phyloP scores from a whole-genome alignment of 2,797 vertebrate species.

The Pelodytes ibericus region DNA sequence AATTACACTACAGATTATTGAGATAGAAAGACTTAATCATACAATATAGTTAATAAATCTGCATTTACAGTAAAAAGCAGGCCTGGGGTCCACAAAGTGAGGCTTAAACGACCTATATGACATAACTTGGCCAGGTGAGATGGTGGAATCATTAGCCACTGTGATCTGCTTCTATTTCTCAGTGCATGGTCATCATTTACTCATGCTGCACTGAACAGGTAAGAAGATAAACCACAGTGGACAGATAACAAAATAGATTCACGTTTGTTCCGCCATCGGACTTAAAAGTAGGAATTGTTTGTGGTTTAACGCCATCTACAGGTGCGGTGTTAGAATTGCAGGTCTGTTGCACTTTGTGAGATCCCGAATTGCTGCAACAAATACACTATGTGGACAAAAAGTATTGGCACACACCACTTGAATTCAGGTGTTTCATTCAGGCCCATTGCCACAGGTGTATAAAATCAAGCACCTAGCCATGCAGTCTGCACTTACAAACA shows the following conservation, averaged over 20 bases:
- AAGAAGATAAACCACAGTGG: background rate
- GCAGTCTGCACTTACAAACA: no score
- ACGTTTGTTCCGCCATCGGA: background rate
- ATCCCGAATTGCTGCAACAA: background rate
- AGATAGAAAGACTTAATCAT: no score
- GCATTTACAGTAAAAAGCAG: no score
- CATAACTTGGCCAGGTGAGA: background rate
- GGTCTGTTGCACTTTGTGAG: background rate
- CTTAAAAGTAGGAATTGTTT: constrained; percentile 56
- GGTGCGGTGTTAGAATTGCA: constrained; percentile 19
- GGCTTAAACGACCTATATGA: background rate
- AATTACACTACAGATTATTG: no score
- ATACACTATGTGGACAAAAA: no score
- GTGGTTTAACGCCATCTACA: constrained; percentile 68
- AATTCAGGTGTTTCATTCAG: no score
- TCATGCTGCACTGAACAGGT: background rate
- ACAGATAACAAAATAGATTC: background rate
- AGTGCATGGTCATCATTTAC: background rate
- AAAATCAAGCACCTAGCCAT: no score
- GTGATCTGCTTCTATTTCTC: background rate
- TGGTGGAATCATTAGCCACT: background rate
- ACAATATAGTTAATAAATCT: no score
- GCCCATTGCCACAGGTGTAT: no score
- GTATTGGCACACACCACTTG: no score
- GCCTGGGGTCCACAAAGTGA: no score